These are phyloP conservation scores for Eurytoma californica DNA, from an alignment of 2,888 invertebrate species.

Conservation along the genomic window DNA sequence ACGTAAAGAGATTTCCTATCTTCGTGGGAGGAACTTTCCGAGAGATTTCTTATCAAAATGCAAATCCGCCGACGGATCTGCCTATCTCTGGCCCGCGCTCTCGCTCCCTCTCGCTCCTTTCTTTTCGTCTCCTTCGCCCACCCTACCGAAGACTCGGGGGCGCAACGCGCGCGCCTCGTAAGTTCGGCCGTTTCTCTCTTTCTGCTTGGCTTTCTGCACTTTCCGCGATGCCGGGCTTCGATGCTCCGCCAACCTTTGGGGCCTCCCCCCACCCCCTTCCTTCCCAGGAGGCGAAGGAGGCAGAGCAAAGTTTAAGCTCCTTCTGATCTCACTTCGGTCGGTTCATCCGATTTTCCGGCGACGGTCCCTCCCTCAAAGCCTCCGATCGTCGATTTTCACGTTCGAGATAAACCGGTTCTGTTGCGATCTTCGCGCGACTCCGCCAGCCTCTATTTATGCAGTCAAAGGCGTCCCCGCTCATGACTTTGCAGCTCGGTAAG, in stretches of 20 bases:
- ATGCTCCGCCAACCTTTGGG: constrained; percentile 7
- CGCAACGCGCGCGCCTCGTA: constrained; percentile 29
- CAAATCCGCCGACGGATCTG: constrained; percentile 70
- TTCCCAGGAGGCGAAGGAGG: constrained; percentile 17
- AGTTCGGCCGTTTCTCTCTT: constrained; percentile 56
- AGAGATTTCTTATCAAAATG: constrained; percentile 75
- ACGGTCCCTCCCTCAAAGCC: constrained; percentile 37
- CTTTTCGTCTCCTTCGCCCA: background rate
- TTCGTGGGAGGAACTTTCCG: constrained; percentile 68
- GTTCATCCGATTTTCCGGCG: constrained; percentile 57
- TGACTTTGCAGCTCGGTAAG: constrained; percentile 12
- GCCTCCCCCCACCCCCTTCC: background rate
- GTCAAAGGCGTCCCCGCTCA: constrained; percentile 9
- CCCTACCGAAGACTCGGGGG: background rate
- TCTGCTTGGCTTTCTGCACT: constrained; percentile 52
- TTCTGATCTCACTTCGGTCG: constrained; percentile 50
- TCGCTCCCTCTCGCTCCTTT: constrained; percentile 4
- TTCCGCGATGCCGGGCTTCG: constrained; percentile 5
- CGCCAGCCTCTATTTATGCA: background rate
- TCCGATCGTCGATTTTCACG: constrained; percentile 55
- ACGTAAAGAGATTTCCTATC: constrained; percentile 63
- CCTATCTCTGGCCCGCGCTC: constrained; percentile 52
- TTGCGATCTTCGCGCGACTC: constrained; percentile 6
- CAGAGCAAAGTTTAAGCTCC: constrained; percentile 51
- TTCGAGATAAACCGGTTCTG: constrained; percentile 54